Evolutionary conservation across 2,797 vertebrate species (phyloP), one percentile per base, ranked within the genome.

Genomic region (Perodicticus potto): DNA sequence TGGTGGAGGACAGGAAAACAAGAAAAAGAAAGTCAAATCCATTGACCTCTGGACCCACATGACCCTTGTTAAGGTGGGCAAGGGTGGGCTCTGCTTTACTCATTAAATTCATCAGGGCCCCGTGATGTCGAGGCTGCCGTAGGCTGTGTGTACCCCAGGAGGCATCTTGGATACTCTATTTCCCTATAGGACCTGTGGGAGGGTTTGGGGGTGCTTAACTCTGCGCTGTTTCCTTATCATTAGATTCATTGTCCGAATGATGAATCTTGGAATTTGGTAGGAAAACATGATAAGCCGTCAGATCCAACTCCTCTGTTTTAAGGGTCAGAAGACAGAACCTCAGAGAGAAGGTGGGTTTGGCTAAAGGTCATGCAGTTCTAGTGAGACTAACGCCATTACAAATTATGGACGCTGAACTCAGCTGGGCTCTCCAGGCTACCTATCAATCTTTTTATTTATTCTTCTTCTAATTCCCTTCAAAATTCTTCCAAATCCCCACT

Each of bases 21-120:
- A 55, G 82, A 81, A 76, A 59, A 84, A 80, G 97, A 98, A 97
- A 98, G 98, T 97, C 91, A 98, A 97, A 98, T 97, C 96, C 96
- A 92, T 86, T 98, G 97, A 98, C 96, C 96, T 96, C 95, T 94
- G 95, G 92, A 94, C 95, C 82, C 97, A 77, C 25, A 59, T 45
- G 87, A 70, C 81, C 84, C 95, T 90, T 95, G 96, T 97, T 96
- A 96, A 97, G 72, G 93, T 97, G 95, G 96, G 95, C 95, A 97
- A 98, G 93, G 95, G 59, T 97, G 96, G 91, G 7, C 27, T 95
- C 93, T 83, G 90, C 94, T 97, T 96, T 96, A 78, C 95, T 97
- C 97, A 95, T 95, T 92, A 96, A 96, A 94, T 55, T 87, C 76
- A 61, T 37, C 25, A 70, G 43, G 45, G 16, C 23, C 45, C 4